Base-by-base conservation (phyloP, 2,113 vertebrate genomes). In the Melanerpes formicivorus region DNA sequence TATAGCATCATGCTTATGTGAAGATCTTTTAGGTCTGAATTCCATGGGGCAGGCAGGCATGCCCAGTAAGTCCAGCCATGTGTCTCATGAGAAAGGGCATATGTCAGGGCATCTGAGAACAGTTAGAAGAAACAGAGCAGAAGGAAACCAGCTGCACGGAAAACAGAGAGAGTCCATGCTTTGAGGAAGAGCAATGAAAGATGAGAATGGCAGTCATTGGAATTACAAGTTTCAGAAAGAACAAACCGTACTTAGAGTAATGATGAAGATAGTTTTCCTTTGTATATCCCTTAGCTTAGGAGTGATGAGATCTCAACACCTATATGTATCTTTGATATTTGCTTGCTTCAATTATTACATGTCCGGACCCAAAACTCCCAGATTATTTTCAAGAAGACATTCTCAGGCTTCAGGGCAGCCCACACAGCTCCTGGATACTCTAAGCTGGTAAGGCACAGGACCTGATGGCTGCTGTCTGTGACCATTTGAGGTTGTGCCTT, bases 71-170 rank as follows among this genome's bases (percentile, higher is more conserved):
- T 55, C 37, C 1, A 5, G 37, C 14, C 27, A 29, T 4, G 29
- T 71, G 52, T 62, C 18, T 80, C 26, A 19, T 59, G 69, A 72
- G 73, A 94, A 88, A 88, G 80, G 62, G 18, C 66, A 46, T 70
- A 8, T 14, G 25, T 91, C 85, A 75, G 46, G 46, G 25, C 30
- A 66, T 23, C 46, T 52, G 82, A 87, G 25, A 30, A 58, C 10
- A 81, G 42, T 30, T 72, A 72, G 54, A 85, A 65, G 65, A 95
- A 90, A 90, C 48, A 86, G 79, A 91, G 69, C 54, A 75, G 79
- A 94, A 93, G 54, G 48, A 88, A 83, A 88, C 48, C 37, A 74
- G 42, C 60, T 71, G 27, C 37, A 34, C 32, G 23, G 40, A 58
- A 74, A 52, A 16, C 16, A 70, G 10, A 22, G 11, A 48, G 2